Base-by-base conservation (phyloP, 1,140 invertebrate species). In the Cephus cinctus region DNA sequence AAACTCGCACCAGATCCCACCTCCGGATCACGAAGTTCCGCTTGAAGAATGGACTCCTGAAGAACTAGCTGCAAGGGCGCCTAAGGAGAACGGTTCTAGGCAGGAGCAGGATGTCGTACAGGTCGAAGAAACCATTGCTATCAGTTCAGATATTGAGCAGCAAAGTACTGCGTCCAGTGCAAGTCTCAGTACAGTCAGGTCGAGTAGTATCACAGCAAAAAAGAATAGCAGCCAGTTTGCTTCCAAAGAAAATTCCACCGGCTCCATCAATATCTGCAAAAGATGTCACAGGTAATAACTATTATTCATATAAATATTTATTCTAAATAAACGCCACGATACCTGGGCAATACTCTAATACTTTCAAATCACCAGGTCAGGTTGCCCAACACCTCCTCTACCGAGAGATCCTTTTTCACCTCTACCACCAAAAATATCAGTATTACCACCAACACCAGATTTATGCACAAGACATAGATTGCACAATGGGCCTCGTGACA, bases 361-460 rank as follows among this genome's bases (percentile, higher is more conserved):
- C 16, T 43, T 15, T 11, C 8, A 27, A 31, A n/a, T 8, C 15
- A 3, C 18, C 25, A 76, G 75, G 47, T 77, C 71, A 20, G 75
- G 75, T 34, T 77, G 75, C 52, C 72, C 73, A 19, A 75, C 73
- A 21, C 69, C 73, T 9, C 71, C 68, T 15, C 36, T 67, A 12
- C 46, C 60, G 2, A 65, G 71, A 8, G 78, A 79, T 49, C 78
- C 78, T 5, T 80, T 80, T 52, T 73, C 75, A 2, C 78, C 78
- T 15, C 57, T 79, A 16, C 78, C 77, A 34, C 86, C 86, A 14
- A 83, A 85, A 66, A 89, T 89, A 60, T 80, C 87, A 11, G 84
- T 90, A 19, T 78, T 87, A 15, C 87, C 88, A 36, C 85, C 88
- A 9, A 89, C 87, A 3, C 87, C 87, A 1, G 86, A 89, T 47